These are phyloP conservation scores for Diarsia brunnea DNA, from an alignment of 2,888 invertebrate genomes.

Conservation along the genomic window DNA sequence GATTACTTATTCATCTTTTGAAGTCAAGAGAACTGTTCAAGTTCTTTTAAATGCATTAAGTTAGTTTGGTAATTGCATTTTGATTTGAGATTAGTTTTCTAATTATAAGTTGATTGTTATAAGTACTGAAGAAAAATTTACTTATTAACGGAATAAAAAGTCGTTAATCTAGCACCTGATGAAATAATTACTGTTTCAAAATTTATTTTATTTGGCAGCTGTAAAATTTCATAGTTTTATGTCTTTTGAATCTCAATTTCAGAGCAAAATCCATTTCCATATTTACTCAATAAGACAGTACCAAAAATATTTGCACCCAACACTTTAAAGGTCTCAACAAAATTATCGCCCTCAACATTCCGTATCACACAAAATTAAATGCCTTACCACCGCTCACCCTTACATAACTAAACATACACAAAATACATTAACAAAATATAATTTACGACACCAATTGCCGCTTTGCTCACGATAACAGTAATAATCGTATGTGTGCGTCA, in stretches of 20 bases:
- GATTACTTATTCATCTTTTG: slow-evolving; percentile 31
- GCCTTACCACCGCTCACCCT: slow-evolving; percentile 8
- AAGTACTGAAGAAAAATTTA: not conserved
- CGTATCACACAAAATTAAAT: slow-evolving; percentile 35
- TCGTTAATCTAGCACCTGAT: not conserved
- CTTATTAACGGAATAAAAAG: too few relatives aligned
- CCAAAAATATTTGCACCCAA: slow-evolving; percentile 1
- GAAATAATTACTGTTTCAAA: not conserved
- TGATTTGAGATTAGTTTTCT: not conserved
- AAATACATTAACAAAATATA: slow-evolving; percentile 47
- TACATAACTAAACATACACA: slow-evolving; percentile 15
- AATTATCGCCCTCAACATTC: slow-evolving; percentile 24
- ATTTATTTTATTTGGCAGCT: not conserved
- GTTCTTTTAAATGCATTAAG: not conserved
- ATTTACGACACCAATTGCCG: slow-evolving; percentile 55
- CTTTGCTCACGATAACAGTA: slow-evolving; percentile 46
- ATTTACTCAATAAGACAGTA: not conserved
- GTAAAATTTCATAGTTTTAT: not conserved
- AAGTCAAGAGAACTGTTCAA: not conserved
- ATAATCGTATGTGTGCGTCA: slow-evolving; percentile 46
- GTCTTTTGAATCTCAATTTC: not conserved
- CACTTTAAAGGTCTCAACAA: slow-evolving; percentile 12
- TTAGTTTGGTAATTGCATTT: not conserved
- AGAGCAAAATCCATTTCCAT: not conserved
- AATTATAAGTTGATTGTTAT: not conserved